These are phyloP conservation scores for Sussaba pulchella DNA, from an alignment of 2,888 invertebrate genomes.

Conservation along the genomic window DNA sequence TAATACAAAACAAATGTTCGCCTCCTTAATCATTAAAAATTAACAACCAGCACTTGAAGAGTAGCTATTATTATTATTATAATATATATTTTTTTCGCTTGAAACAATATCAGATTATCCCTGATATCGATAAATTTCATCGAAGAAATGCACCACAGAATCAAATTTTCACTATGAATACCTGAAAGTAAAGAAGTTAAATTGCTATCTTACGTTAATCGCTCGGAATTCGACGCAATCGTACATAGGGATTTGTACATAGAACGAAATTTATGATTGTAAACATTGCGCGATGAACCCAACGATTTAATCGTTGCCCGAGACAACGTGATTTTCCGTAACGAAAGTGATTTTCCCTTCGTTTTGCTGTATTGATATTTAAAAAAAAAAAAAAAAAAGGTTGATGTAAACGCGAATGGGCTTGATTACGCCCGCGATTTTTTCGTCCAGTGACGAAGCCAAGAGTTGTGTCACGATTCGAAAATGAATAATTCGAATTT, in stretches of 20 bases:
- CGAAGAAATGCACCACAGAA: not conserved
- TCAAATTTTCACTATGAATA: constrained; percentile 20
- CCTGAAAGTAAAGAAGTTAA: constrained; percentile 10
- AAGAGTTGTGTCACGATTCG: not conserved
- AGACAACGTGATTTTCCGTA: not conserved
- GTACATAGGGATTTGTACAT: constrained; percentile 26
- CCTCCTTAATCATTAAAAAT: not conserved
- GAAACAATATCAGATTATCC: not conserved
- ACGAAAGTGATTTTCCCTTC: not conserved
- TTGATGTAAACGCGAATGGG: not conserved
- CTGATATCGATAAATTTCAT: constrained; percentile 3
- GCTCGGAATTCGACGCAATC: not conserved
- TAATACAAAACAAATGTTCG: constrained; percentile 54
- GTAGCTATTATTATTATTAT: not conserved
- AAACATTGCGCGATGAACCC: constrained; percentile 14
- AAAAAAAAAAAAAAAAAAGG: no score
- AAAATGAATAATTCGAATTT: not conserved
- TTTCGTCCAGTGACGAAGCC: not conserved
- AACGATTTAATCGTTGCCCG: not conserved
- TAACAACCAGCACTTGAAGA: not conserved
- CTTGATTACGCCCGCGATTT: not conserved
- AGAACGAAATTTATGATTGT: constrained; percentile 33
- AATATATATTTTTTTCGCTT: not conserved
- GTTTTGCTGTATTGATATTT: not conserved
- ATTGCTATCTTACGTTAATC: not conserved